These are phyloP conservation scores for Pan paniscus DNA, from an alignment of 2,113 vertebrate species.

Conservation along the genomic window DNA sequence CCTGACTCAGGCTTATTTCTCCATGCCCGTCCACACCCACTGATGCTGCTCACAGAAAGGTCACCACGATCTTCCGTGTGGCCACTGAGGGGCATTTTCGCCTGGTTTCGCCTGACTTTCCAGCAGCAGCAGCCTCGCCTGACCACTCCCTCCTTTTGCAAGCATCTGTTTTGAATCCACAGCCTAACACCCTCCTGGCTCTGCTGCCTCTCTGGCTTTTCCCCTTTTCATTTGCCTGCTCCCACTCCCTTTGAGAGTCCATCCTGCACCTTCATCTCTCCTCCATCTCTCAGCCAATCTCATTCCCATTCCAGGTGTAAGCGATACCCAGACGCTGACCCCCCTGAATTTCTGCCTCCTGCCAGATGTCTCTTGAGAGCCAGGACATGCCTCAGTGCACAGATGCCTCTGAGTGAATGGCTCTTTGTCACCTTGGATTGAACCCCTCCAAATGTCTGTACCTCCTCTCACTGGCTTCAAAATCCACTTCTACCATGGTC, in stretches of 20 bases:
- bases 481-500: background rate
- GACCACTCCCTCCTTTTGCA: background rate
- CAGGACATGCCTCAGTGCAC: background rate
- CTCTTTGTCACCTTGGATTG: no score
- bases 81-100: background rate
- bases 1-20: no score
- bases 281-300: no score
- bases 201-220: background rate
- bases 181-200: background rate
- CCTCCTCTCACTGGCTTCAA: no score
- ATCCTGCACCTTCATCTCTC: no score
- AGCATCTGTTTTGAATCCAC: background rate
- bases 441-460: no score
- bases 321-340: no score
- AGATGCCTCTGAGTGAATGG: background rate
- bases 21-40: fast-evolving
- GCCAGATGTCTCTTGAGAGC: background rate
- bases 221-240: background rate
- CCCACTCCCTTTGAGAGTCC: fast-evolving
- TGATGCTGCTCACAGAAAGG: fast-evolving
- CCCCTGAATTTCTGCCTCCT: background rate
- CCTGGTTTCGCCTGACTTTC: background rate
- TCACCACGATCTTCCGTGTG: fast-evolving
- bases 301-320: no score
- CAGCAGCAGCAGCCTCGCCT: background rate